Conservation (phyloP, 2,888 invertebrate species). For the Chloromyia formosa region DNA sequence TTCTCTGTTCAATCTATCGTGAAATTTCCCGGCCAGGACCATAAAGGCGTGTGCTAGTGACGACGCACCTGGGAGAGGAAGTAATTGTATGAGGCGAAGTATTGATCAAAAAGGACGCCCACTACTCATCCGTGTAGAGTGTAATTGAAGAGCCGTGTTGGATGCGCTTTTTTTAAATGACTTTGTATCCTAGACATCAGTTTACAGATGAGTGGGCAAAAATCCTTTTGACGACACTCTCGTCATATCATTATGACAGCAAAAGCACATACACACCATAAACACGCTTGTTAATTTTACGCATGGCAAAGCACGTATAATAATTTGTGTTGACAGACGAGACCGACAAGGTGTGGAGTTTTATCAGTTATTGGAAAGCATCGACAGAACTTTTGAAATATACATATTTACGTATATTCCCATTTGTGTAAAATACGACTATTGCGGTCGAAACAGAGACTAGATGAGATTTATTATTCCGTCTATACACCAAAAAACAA, state of each 20-base stretch:
- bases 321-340: neutral
- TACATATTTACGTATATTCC: no score
- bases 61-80: neutral
- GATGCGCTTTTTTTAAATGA: neutral
- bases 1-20: constrained; percentile 2
- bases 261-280: neutral
- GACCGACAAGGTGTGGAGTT: no score
- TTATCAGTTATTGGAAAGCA: no score
- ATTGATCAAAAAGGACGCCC: constrained; percentile 3
- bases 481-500: no score
- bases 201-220: constrained; percentile 17
- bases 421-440: no score
- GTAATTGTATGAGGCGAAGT: constrained; percentile 3
- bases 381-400: no score
- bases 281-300: constrained; percentile 29
- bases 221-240: neutral
- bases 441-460: no score
- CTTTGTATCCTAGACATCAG: constrained; percentile 2
- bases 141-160: neutral
- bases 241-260: neutral
- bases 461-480: no score
- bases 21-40: neutral
- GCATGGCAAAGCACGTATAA: neutral
- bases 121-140: neutral
- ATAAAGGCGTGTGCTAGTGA: neutral